These are phyloP conservation scores for Noctua janthina DNA, from an alignment of 2,888 invertebrate genomes.

Conservation along the genomic window DNA sequence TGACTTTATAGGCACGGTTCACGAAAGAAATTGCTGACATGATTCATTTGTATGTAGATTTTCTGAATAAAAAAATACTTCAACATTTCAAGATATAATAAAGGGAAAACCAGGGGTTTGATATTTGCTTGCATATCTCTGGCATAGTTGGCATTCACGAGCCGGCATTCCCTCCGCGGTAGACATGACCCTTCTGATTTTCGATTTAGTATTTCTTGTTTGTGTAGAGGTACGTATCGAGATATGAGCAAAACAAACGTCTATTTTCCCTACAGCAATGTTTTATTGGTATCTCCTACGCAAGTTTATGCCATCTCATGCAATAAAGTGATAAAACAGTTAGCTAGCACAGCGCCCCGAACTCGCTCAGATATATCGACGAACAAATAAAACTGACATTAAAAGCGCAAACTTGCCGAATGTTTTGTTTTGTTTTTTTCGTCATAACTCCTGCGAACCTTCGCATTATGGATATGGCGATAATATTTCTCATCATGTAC, in stretches of 20 bases:
- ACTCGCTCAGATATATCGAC: slow-evolving; percentile 86
- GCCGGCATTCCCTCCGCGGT: slow-evolving; percentile 48
- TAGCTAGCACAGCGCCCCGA: slow-evolving; percentile 84
- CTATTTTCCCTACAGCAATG: slow-evolving; percentile 80
- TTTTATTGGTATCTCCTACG: slow-evolving; percentile 84
- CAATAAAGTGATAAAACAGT: slow-evolving; percentile 90
- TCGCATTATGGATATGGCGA: slow-evolving; percentile 71
- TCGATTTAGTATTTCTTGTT: slow-evolving; percentile 45
- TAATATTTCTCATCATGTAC: slow-evolving; percentile 70
- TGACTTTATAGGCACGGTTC: slow-evolving; percentile 52
- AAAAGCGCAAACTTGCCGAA: slow-evolving; percentile 85
- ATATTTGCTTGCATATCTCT: slow-evolving; percentile 51
- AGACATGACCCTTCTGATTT: slow-evolving; percentile 54
- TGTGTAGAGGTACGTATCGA: slow-evolving; percentile 23
- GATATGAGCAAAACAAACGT: slow-evolving; percentile 61
- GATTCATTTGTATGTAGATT: slow-evolving; percentile 57
- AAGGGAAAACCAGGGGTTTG: slow-evolving; percentile 23
- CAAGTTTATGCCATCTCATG: slow-evolving; percentile 88
- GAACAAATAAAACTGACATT: slow-evolving; percentile 88
- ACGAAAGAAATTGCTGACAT: slow-evolving; percentile 56
- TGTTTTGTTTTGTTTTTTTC: slow-evolving; percentile 85
- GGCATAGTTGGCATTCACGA: slow-evolving; percentile 43
- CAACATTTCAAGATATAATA: slow-evolving; percentile 44
- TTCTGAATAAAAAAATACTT: slow-evolving; percentile 29
- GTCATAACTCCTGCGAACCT: slow-evolving; percentile 74